Base-by-base conservation (phyloP, 2,888 invertebrate species). In the Drosophila rellima region DNA sequence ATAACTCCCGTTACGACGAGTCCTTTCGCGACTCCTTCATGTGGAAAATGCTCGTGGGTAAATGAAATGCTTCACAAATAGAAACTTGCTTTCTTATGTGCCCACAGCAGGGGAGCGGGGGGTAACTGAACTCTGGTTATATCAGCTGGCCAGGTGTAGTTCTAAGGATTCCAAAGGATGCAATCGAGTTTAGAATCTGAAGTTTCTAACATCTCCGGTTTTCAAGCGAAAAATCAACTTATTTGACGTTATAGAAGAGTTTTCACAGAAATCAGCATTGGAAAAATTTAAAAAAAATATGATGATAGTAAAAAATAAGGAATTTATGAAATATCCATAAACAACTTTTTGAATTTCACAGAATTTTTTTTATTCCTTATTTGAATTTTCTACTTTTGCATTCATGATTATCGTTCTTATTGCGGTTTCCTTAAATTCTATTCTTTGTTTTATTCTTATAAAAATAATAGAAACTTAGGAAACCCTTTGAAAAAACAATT, bases 41-140 rank as follows among this genome's bases (percentile, higher is more conserved):
- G 79, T 57, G 80, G 82, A 82, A 80, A 78, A 70, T 70, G 52
- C 65, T 57, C 65, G 74, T 72, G 72, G 68, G 72, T 72, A 72
- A 72, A 71, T 57, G 57, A 65, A 59, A 55, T 52, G 42, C 52
- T 42, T 44, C 52, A 18, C 59, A 77, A 74, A 20, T 51, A 71
- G 51, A 67, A 75, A 75, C 72, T 72, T 56, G 72, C 70, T 56
- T 64, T 42, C 20, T 35, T n/a, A 1, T 1, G 17, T 15, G 20
- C 4, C 18, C 57, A 44, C 55, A 75, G 59, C 47, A 31, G 61
- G 67, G n/a, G 15, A 15, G 7, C 2, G 35, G 65, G 47, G 31
- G 23, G 23, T 18, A 71, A 31, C 45, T 54, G 48, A 68, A 80
- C 65, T 69, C 67, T 65, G 55, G 33, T 51, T 54, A 56, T 52